Base-by-base conservation (phyloP, 2,113 vertebrate species). In the Morone chrysops region DNA sequence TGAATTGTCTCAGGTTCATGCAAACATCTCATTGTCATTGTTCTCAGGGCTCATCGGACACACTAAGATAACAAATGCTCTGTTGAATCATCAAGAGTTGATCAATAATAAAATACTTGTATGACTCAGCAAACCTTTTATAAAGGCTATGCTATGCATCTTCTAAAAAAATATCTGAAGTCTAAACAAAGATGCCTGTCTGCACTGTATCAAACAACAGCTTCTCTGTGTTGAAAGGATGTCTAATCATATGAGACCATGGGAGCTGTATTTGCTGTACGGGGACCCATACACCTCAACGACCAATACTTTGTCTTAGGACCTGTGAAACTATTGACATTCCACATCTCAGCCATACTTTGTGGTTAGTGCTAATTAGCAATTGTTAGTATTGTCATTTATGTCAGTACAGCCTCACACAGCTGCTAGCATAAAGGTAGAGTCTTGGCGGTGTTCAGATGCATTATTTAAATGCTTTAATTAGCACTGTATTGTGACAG, bases 1-100 rank as follows among this genome's bases (percentile, higher is more conserved):
- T 77, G 80, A 83, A 68, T 56, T 83, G 71, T 69, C 8, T 69
- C 31, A 0, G 79, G 8, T 17, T 60, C 20, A 25, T 13, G 43
- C 53, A 5, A 16, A 40, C 22, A 8, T 56, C 38, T 8, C 45
- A 5, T 22, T 38, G 25, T 51, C 2, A 31, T 56, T 71, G 7
- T 25, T 31, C 8, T 13, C 18, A 31, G 31, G 31, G 31, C 31
- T 31, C 31, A 31, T 31, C 31, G 31, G 31, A 31, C 31, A 31
- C 31, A 31, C 31, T 31, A 31, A 31, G 31, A 31, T 31, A 54
- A 65, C 13, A 3, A 40, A 25, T 50, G 17, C 6, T 75, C 36
- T 54, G 14, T 20, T 18, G n/a, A 56, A n/a, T 25, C 48, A 2
- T 25, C 13, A 2, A 31, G 3, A 31, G 31, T 31, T 31, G 31